Base-by-base conservation (phyloP, 35 echinoderm and acorn worm genomes). In the Diadema setosum region DNA sequence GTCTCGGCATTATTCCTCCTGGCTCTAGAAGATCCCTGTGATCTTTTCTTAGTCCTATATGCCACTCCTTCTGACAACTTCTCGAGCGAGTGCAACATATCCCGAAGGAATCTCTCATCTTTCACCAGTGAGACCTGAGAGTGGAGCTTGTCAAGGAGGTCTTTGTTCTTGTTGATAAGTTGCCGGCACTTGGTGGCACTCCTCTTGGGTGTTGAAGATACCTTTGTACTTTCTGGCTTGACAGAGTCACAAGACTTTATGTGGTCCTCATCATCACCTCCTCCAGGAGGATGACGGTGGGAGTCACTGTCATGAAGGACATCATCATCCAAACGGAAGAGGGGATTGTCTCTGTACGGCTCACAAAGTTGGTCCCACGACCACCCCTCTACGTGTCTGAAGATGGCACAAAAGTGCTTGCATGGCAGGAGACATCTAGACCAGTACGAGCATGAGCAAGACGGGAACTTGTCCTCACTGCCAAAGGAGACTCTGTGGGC, bases 351-450 rank as follows among this genome's bases (percentile, higher is more conserved):
- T 48, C 84, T 24, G 27, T 87, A 87, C 16, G 23, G 35, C 23
- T 59, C 27, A 45, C 58, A 33, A 25, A 87, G 64, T 5, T 45
- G 58, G 43, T 87, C 64, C 84, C 84, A 87, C 21, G 27, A 27
- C 84, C 84, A 87, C 23, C 42, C 58, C 40, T 31, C 3, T n/a
- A 40, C 20, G 37, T 87, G 84, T 40, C n/a, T 37, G 50, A 87
- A 87, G 36, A 87, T 74, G 39, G 84, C 84, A 70, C 58, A 70
- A 27, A 87, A 87, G 30, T 87, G 84, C 45, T 87, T 69, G 43
- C 84, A 87, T 14, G 64, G 64, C 58, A 87, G 58, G 42, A 45
- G 46, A 2, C 15, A 35, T 69, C 49, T 45, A 2, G 20, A 24
- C 84, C 84, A 87, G 64, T 73, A 61, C 42, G 59, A 23, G 52